Evolutionary conservation across 2,113 vertebrate genomes (phyloP).

Genomic region (Corythaeola cristata): DNA sequence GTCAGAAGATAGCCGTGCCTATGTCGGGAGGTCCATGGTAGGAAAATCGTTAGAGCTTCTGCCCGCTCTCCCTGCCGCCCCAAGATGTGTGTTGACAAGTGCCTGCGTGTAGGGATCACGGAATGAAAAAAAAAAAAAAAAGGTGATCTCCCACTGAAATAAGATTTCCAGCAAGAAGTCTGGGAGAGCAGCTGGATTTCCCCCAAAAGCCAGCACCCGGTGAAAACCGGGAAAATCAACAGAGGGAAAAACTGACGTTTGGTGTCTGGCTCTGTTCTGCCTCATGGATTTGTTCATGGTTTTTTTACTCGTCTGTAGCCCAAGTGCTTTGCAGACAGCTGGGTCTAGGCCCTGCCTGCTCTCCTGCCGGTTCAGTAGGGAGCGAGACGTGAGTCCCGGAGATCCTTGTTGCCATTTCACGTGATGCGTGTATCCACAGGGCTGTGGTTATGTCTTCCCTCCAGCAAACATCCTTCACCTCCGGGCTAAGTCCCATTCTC

Average conservation of each 20-base stretch:
- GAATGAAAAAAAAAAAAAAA: neutral
- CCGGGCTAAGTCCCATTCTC: neutral
- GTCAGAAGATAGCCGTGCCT: rapidly evolving
- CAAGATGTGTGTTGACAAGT: rapidly evolving
- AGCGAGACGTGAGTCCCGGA: rapidly evolving
- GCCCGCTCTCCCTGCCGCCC: neutral
- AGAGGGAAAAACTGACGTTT: neutral
- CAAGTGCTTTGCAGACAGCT: rapidly evolving
- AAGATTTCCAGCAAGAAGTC: neutral
- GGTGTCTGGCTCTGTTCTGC: neutral
- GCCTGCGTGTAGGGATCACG: neutral
- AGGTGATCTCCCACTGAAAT: neutral
- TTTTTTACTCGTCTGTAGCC: neutral
- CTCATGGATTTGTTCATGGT: too few relatives aligned
- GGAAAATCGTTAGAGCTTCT: neutral
- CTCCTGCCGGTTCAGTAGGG: neutral
- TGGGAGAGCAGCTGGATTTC: neutral
- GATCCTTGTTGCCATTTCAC: neutral
- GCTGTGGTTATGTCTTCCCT: neutral
- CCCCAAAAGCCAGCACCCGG: neutral
- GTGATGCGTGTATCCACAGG: rapidly evolving
- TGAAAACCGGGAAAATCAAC: neutral
- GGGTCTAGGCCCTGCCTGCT: neutral
- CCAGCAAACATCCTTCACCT: neutral
- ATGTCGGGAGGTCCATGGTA: rapidly evolving